Conservation (phyloP, 2,797 vertebrate genomes). For the Chromobotia macracanthus region DNA sequence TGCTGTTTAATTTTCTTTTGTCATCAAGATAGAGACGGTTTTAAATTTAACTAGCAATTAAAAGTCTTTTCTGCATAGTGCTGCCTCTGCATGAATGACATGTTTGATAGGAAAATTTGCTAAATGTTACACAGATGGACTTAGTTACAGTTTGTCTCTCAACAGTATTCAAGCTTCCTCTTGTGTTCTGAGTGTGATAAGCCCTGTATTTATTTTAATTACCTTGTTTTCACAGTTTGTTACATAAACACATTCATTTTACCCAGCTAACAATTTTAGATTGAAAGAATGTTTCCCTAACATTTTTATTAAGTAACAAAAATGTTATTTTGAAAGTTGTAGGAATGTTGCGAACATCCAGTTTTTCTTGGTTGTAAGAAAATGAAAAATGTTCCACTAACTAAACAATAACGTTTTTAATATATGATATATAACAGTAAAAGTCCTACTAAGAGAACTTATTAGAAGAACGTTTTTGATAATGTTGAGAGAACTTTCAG, state of each 20-base stretch:
- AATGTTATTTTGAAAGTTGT: no score
- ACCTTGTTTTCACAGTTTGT: background rate
- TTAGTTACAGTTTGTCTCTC: background rate
- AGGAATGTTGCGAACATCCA: no score
- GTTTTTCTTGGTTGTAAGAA: no score
- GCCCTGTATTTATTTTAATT: background rate
- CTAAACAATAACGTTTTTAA: no score
- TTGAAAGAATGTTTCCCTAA: no score
- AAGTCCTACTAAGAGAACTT: no score
- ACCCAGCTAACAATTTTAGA: background rate
- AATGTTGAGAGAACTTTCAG: no score
- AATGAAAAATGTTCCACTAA: no score
- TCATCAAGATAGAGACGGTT: slow-evolving; percentile 22
- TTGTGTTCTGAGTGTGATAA: background rate
- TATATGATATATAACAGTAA: no score
- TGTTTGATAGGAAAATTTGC: background rate
- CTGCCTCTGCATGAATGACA: slow-evolving; percentile 3
- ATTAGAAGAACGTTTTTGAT: no score
- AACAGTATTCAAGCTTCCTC: background rate
- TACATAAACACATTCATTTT: background rate
- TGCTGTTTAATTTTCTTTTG: slow-evolving; percentile 21
- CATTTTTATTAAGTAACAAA: no score
- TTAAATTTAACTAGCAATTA: slow-evolving; percentile 36
- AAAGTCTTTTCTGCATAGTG: background rate
- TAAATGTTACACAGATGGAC: slow-evolving; percentile 9